phyloP scores from a whole-genome alignment of 2,888 invertebrate genomes.

The Dicranocentrus wangi region DNA sequence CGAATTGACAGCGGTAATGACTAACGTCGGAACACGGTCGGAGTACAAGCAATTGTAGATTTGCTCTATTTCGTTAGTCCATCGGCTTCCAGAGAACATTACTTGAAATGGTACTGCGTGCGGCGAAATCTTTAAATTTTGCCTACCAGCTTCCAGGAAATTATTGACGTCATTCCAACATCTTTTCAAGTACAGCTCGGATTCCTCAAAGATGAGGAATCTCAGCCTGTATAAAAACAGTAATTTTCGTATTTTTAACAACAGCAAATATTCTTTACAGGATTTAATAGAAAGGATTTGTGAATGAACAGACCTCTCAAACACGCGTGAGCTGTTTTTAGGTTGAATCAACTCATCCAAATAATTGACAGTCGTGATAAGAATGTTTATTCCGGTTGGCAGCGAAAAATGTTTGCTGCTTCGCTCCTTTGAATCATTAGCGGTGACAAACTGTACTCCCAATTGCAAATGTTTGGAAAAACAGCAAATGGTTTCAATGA shows the following conservation, averaged over 20 bases:
- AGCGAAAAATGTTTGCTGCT: too few species aligned
- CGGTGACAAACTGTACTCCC: constrained; percentile 7
- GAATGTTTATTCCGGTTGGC: constrained; percentile 21
- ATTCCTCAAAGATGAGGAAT: constrained; percentile 43
- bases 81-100: constrained; percentile 21
- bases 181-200: constrained; percentile 18
- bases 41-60: constrained; percentile 14
- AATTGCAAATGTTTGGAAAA: constrained; percentile 13
- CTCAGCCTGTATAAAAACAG: constrained; percentile 17
- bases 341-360: neutral
- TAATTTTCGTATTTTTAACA: neutral
- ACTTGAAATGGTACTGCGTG: constrained; percentile 20
- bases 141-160: neutral
- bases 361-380: constrained; percentile 21
- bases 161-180: neutral
- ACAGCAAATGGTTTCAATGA: neutral
- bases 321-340: neutral
- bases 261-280: neutral
- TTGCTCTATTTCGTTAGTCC: constrained; percentile 21
- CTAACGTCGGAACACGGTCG: neutral
- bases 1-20: constrained; percentile 13
- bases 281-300: neutral
- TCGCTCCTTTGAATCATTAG: neutral
- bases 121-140: neutral
- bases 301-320: neutral